Conservation (phyloP, 2,888 invertebrate species). For the Cataglyphis livida region DNA sequence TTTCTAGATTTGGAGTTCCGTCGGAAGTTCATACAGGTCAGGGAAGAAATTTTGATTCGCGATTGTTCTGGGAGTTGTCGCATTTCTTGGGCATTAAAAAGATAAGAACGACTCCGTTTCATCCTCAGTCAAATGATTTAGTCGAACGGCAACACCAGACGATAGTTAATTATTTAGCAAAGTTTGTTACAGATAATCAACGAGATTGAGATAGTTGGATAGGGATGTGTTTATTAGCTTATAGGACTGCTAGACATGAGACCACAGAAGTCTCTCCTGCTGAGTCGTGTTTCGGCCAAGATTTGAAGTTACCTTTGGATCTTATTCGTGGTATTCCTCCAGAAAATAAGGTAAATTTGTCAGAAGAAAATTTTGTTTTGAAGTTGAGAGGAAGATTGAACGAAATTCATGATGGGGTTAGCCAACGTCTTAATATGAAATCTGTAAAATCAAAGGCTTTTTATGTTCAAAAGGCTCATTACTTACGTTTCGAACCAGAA, state of each 20-base stretch:
- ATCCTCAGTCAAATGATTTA: background rate
- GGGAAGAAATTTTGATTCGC: background rate
- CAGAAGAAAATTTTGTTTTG: background rate
- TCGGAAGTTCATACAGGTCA: background rate
- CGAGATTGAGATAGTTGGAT: too few species aligned
- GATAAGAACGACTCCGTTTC: background rate
- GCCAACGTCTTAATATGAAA: background rate
- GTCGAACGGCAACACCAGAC: background rate
- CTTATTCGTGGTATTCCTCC: background rate
- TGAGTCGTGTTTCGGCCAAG: background rate
- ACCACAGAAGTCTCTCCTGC: background rate
- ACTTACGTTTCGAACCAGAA: background rate
- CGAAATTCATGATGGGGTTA: background rate
- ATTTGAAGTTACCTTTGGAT: background rate
- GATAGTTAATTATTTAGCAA: background rate
- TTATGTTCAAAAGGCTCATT: background rate
- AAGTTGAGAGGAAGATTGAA: background rate
- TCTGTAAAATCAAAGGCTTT: background rate
- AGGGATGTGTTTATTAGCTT: background rate
- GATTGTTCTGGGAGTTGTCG: background rate
- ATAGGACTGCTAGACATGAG: background rate
- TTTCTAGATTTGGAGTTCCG: background rate
- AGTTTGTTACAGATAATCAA: background rate
- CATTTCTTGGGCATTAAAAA: background rate
- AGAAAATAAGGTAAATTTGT: background rate